Conservation (phyloP, 2,888 invertebrate species). For the Drosophila subsilvestris region DNA sequence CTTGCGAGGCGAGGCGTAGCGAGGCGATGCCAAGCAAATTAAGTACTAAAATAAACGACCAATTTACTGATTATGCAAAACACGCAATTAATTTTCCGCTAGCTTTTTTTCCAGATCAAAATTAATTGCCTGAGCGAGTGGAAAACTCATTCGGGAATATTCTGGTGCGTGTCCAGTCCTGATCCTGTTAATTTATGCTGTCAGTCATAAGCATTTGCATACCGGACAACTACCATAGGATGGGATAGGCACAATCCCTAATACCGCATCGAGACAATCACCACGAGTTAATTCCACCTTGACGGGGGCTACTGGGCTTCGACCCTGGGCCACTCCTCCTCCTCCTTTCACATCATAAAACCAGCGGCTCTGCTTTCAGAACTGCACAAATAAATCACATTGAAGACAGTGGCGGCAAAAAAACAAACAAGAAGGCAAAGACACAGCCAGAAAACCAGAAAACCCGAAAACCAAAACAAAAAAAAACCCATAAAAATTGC, state of each 20-base stretch:
- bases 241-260: not conserved
- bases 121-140: slow-evolving; percentile 64
- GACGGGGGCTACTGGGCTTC: slow-evolving; percentile 55
- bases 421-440: slow-evolving; percentile 16
- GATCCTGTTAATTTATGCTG: slow-evolving; percentile 22
- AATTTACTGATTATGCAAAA: slow-evolving; percentile 81
- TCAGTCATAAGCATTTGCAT: slow-evolving; percentile 22
- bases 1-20: slow-evolving; percentile 42
- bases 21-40: slow-evolving; percentile 61
- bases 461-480: slow-evolving; percentile 42
- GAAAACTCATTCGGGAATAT: slow-evolving; percentile 56
- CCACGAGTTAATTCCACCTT: slow-evolving; percentile 8
- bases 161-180: not conserved
- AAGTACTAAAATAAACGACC: slow-evolving; percentile 79
- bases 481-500: slow-evolving; percentile 67
- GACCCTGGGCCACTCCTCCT: slow-evolving; percentile 11
- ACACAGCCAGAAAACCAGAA: slow-evolving; percentile 14
- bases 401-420: slow-evolving; percentile 41
- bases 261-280: slow-evolving; percentile 1
- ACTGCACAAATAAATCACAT: slow-evolving; percentile 64
- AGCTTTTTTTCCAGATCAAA: slow-evolving; percentile 43
- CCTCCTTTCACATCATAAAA: slow-evolving; percentile 54
- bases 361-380: slow-evolving; percentile 63
- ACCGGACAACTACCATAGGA: not conserved
- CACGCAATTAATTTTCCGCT: slow-evolving; percentile 80